Conservation (phyloP, 2,888 invertebrate species). For the Xestia ashworthii region DNA sequence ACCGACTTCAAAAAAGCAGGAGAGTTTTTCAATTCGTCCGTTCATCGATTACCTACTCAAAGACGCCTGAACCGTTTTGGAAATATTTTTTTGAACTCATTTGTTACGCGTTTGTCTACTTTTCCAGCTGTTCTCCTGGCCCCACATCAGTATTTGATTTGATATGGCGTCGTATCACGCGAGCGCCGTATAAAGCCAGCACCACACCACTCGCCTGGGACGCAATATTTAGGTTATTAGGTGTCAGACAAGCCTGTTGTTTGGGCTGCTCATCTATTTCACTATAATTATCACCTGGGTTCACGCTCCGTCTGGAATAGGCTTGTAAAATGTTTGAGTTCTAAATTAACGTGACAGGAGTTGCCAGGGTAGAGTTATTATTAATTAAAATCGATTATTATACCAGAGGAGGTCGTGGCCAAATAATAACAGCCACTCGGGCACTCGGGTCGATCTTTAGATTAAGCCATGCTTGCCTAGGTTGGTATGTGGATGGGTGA, state of each 20-base stretch:
- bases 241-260: conserved; percentile 66
- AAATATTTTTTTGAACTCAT: not conserved
- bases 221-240: conserved; percentile 74
- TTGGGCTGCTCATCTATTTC: conserved; percentile 39
- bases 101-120: not conserved
- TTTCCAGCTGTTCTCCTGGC: conserved; percentile 57
- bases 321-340: conserved; percentile 17
- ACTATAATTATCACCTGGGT: conserved; percentile 27
- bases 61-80: too few relatives aligned
- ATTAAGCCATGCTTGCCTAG: too few relatives aligned
- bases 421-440: too few relatives aligned
- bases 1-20: too few relatives aligned
- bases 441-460: too few relatives aligned
- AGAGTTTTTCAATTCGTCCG: too few relatives aligned
- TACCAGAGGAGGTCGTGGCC: too few relatives aligned
- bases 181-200: conserved; percentile 69
- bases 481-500: too few relatives aligned
- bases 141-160: conserved; percentile 69
- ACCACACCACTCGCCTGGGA: conserved; percentile 55
- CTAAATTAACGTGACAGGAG: not conserved
- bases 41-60: too few relatives aligned
- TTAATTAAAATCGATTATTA: not conserved
- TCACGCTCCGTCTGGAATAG: not conserved
- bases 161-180: conserved; percentile 73
- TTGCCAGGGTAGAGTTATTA: not conserved